Evolutionary conservation across 2,888 invertebrate genomes (phyloP).

Genomic region (Euzophera pinguis): DNA sequence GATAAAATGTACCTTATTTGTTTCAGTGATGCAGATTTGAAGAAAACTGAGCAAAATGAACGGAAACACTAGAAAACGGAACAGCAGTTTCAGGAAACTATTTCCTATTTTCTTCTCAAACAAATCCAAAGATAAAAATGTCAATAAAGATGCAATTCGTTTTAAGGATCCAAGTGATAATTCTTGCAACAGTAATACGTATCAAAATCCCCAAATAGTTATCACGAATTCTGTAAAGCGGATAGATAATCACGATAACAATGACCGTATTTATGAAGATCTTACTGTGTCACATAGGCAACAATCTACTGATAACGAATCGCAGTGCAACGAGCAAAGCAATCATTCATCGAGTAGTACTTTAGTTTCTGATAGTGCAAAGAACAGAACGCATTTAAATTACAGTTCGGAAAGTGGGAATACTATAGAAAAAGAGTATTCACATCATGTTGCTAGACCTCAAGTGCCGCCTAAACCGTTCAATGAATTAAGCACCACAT

Average conservation of each 20-base stretch:
- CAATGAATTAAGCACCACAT: slow-evolving; percentile 32
- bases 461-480: slow-evolving; percentile 52
- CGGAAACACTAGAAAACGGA: slow-evolving; percentile 55
- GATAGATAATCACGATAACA: slow-evolving; percentile 30
- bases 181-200: slow-evolving; percentile 46
- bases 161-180: slow-evolving; percentile 24
- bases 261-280: slow-evolving; percentile 67
- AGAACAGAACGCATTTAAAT: slow-evolving; percentile 28
- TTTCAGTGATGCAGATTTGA: slow-evolving; percentile 25
- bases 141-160: slow-evolving; percentile 34
- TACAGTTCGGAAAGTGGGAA: slow-evolving; percentile 14
- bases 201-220: slow-evolving; percentile 51
- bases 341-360: slow-evolving; percentile 65
- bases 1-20: slow-evolving; percentile 15
- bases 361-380: slow-evolving; percentile 58
- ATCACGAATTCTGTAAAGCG: slow-evolving; percentile 38
- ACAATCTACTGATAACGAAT: slow-evolving; percentile 33
- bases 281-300: slow-evolving; percentile 36
- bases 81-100: slow-evolving; percentile 60
- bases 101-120: slow-evolving; percentile 62
- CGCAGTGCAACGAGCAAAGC: slow-evolving; percentile 39
- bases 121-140: slow-evolving; percentile 54
- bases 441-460: slow-evolving; percentile 47
- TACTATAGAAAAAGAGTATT: slow-evolving; percentile 28
- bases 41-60: slow-evolving; percentile 37